phyloP scores from a whole-genome alignment of 2,113 vertebrate species.

The Dipodomys spectabilis region DNA sequence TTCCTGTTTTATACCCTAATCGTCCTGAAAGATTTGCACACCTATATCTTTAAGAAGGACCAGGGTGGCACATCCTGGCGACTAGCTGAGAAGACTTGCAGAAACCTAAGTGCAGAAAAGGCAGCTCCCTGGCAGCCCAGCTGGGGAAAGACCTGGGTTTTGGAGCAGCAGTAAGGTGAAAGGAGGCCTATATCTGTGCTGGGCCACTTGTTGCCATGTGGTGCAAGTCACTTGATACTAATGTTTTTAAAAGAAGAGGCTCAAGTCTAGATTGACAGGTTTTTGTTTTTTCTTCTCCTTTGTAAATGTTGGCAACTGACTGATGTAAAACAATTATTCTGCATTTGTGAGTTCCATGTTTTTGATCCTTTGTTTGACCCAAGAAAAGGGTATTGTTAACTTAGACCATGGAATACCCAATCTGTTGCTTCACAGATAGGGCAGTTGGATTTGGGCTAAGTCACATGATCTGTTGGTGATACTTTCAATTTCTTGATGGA shows the following conservation, averaged over 20 bases:
- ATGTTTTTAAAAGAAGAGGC: background rate
- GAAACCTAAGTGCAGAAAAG: background rate
- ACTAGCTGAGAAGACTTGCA: background rate
- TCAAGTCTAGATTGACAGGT: background rate
- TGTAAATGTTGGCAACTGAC: background rate
- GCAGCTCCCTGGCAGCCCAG: background rate
- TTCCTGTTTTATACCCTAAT: background rate
- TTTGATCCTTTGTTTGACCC: background rate
- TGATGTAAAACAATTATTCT: background rate
- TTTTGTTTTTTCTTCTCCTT: background rate
- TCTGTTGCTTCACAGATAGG: background rate
- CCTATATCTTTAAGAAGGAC: background rate
- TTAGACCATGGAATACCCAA: background rate
- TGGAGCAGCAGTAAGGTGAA: accelerated
- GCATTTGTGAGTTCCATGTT: background rate
- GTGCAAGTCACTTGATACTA: background rate
- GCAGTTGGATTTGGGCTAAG: background rate
- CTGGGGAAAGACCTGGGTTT: background rate
- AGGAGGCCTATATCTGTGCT: too few relatives aligned
- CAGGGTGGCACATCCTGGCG: background rate
- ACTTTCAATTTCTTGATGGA: conserved; percentile 6
- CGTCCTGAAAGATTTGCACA: background rate
- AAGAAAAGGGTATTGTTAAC: background rate
- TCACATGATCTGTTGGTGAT: background rate
- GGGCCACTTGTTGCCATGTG: background rate